Percentiles rank a stretch among this genome's conserved stretches.
Conservation (phyloP, 2,797 vertebrate genomes). For the Ctenopoma multispine region DNA sequence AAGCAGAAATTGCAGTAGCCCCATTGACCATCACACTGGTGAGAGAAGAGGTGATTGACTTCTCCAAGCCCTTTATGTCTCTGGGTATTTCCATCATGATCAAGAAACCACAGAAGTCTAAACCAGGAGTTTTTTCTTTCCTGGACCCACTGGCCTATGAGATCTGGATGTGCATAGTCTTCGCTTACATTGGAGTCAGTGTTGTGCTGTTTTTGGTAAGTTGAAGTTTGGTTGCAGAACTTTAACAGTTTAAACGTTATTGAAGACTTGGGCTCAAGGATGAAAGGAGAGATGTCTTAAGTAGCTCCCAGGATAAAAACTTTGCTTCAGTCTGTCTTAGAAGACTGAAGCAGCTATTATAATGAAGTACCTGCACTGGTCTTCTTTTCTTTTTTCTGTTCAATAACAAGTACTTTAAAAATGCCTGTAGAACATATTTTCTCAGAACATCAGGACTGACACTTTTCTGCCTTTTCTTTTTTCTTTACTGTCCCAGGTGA, state of each 20-base stretch:
- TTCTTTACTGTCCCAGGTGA: conserved; percentile 73
- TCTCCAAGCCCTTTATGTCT: conserved; percentile 99
- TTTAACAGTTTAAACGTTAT: not conserved
- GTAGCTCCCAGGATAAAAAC: no score
- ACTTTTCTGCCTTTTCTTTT: not conserved
- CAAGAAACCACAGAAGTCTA: conserved; percentile 99
- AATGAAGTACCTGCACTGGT: not conserved
- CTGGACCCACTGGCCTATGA: conserved; percentile 98
- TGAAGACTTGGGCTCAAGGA: no score
- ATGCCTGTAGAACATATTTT: no score
- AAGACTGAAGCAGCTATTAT: no score
- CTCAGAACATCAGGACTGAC: no score
- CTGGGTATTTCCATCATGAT: conserved; percentile 99
- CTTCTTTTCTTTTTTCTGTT: not conserved
- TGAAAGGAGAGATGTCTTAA: no score
- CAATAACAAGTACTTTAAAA: no score
- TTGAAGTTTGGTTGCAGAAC: conserved; percentile 14
- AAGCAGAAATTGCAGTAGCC: conserved; percentile 99
- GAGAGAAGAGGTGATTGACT: conserved; percentile 98
- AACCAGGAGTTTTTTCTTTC: conserved; percentile 99
- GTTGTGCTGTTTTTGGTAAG: conserved; percentile 97
- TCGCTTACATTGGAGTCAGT: conserved; percentile 99
- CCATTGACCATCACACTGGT: conserved; percentile 98
- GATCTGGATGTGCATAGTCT: conserved; percentile 99
- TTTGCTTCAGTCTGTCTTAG: no score